A percentile compares a stretch with the other conserved stretches of the same genome.
Evolutionary conservation across 2,888 invertebrate genomes (phyloP).

Genomic region (Coremacera marginata): DNA sequence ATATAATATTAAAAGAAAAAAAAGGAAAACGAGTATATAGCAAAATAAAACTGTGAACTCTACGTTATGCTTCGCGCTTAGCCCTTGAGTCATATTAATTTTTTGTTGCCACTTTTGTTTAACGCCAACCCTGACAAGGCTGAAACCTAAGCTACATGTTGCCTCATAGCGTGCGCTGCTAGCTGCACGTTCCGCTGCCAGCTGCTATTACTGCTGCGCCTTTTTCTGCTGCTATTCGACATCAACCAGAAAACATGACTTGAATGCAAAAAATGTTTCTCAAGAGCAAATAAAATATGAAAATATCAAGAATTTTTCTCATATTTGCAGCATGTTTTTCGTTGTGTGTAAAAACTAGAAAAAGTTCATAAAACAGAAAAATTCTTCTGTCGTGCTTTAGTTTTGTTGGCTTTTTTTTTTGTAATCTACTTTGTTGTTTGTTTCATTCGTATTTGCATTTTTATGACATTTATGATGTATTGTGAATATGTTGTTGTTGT

Average conservation of each 20-base stretch:
- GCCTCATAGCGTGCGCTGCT: background rate
- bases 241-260: slow-evolving; percentile 22
- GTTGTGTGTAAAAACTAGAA: background rate
- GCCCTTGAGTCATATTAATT: slow-evolving; percentile 21
- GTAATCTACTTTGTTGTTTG: background rate
- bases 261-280: background rate
- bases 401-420: background rate
- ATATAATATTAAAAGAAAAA: background rate
- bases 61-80: background rate
- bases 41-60: background rate
- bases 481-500: background rate
- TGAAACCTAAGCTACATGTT: background rate
- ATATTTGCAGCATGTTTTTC: background rate
- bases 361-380: background rate
- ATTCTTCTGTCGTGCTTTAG: background rate
- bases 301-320: background rate
- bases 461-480: slow-evolving; percentile 27
- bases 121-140: background rate
- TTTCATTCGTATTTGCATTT: slow-evolving; percentile 17
- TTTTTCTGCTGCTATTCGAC: background rate
- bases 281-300: background rate
- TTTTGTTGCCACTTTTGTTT: slow-evolving; percentile 15
- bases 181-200: background rate
- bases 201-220: background rate
- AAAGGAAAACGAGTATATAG: background rate